Evolutionary conservation across 2,797 vertebrate genomes (phyloP).

Genomic region (Sciaenops ocellatus): DNA sequence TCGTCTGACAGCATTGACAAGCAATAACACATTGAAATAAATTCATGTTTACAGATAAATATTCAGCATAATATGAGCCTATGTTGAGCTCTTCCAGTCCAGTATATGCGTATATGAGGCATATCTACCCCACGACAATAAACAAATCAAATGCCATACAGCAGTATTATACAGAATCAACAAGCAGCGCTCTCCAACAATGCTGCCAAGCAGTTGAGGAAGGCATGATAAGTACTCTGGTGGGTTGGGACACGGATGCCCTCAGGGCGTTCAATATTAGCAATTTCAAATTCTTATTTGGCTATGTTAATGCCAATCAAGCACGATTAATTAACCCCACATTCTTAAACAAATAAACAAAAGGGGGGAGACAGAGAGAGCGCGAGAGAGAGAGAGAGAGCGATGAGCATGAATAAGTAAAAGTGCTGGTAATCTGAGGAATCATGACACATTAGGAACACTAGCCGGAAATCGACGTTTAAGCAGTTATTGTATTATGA

Average conservation of each 20-base stretch:
- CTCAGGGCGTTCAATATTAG: constrained; percentile 72
- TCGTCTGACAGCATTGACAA: constrained; percentile 35
- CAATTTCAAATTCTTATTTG: constrained; percentile 81
- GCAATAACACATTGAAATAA: constrained; percentile 69
- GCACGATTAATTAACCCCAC: constrained; percentile 73
- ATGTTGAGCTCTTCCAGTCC: constrained; percentile 29
- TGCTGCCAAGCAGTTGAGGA: constrained; percentile 74
- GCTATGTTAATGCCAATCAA: constrained; percentile 83
- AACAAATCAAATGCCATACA: constrained; percentile 71
- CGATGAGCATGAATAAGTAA: constrained; percentile 10
- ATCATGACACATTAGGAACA: constrained; percentile 28
- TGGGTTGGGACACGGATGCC: constrained; percentile 77
- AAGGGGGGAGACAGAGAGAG: background rate
- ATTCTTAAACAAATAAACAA: constrained; percentile 73
- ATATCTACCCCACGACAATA: constrained; percentile 52
- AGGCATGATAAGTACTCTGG: constrained; percentile 80
- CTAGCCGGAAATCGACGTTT: background rate
- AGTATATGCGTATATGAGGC: constrained; percentile 38
- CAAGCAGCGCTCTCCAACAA: constrained; percentile 67
- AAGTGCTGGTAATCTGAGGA: constrained; percentile 13
- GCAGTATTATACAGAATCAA: constrained; percentile 71
- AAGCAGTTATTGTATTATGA: constrained; percentile 24
- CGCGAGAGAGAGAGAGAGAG: constrained; percentile 20
- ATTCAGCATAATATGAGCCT: constrained; percentile 51
- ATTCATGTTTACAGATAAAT: constrained; percentile 65